Percentiles rank a stretch among this genome's conserved stretches.
phyloP scores from a whole-genome alignment of 2,797 vertebrate genomes.

The Okamejei kenojei region DNA sequence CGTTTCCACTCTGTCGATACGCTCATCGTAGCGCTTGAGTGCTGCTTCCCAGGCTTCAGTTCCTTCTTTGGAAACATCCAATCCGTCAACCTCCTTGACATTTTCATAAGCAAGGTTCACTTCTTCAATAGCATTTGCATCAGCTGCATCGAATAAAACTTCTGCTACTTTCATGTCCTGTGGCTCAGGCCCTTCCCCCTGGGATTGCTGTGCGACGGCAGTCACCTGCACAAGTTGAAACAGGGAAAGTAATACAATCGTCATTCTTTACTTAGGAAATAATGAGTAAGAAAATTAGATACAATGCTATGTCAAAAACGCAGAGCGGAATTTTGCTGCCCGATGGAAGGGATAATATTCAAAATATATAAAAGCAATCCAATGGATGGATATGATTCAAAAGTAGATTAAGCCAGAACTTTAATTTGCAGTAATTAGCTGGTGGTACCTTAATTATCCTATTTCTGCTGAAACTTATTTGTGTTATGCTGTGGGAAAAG shows the following conservation, averaged over 20 bases:
- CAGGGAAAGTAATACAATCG: not conserved
- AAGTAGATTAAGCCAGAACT: not conserved
- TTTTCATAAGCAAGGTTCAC: slow-evolving; percentile 98
- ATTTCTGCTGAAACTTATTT: too few species aligned
- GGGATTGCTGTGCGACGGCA: slow-evolving; percentile 85
- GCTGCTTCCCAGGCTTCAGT: slow-evolving; percentile 97
- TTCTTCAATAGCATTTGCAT: slow-evolving; percentile 95
- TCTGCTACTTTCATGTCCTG: slow-evolving; percentile 91
- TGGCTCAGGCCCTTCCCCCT: slow-evolving; percentile 83
- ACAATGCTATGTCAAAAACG: not conserved
- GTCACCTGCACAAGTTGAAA: slow-evolving; percentile 65
- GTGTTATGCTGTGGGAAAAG: too few species aligned
- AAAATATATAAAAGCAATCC: too few species aligned
- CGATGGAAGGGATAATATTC: not conserved
- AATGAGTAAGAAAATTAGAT: not conserved
- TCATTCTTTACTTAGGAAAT: not conserved
- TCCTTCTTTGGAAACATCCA: slow-evolving; percentile 96
- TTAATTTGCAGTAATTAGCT: not conserved
- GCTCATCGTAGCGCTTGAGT: slow-evolving; percentile 93
- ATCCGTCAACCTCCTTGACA: slow-evolving; percentile 93
- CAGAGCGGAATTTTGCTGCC: not conserved
- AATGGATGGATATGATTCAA: not conserved
- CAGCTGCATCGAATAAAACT: slow-evolving; percentile 92
- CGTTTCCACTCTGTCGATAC: slow-evolving; percentile 95
- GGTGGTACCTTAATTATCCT: not conserved